Evolutionary conservation across 2,888 invertebrate species (phyloP), one percentile per base, ranked within the genome.

Genomic region (Abscondita cerata): DNA sequence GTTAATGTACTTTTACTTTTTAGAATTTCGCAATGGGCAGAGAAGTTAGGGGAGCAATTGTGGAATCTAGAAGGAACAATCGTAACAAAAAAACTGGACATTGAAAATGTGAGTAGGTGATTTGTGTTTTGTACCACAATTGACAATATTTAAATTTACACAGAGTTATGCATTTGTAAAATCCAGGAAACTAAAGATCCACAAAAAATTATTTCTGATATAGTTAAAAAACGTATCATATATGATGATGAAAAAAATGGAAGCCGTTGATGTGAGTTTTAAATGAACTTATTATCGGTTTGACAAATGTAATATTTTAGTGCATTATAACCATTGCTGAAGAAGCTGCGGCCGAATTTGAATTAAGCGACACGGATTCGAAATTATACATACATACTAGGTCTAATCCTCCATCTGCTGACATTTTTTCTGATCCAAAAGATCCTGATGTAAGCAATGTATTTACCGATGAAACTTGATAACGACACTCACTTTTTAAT

Each of bases 191-290:
- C 86, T 65, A 92, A 93, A 78, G 90, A 95, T 80, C 92, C 95
- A 40, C 84, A 86, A 59, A 86, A n/a, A 72, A 85, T 96, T 75
- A 86, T 96, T 69, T 86, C 86, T 64, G 90, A 92, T 60, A 92
- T 95, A 63, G 87, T 91, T 54, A 86, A 87, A n/a, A 54, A 93
- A 92, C 73, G 91, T 96, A 59, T 90, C 91, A 65, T 87, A 88
- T 54, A 94, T 96, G 91, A 85, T 95, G 70, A 88, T 90, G 44
- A 86, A 91, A 72, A 95, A 95, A 86, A 92, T 93, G 84, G 92
- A 93, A 73, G 94, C 95, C n/a, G 91, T 95, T 58, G 86, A 86
- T 83, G 90, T 90, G 83, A 81, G 73, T 60, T 25, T 25, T 25
- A 25, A 25, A 62, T 59, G n/a, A n/a, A n/a, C n/a, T n/a, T n/a